phyloP scores from a whole-genome alignment of 2,888 invertebrate genomes.

The Odontothrips loti region DNA sequence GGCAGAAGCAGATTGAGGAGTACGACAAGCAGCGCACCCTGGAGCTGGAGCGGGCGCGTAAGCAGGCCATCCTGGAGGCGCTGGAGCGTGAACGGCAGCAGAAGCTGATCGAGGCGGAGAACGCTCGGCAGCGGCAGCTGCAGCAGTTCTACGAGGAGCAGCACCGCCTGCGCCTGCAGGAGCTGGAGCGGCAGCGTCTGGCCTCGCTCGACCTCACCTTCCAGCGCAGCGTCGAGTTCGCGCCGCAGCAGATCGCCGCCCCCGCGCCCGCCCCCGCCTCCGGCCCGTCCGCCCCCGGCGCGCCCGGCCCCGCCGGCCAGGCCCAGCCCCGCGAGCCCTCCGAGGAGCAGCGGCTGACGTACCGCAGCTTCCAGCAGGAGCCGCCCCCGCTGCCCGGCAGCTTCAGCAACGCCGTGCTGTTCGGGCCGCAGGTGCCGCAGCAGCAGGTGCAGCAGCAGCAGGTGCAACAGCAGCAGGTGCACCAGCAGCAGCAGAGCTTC shows the following conservation, averaged over 20 bases:
- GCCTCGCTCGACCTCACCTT: conserved; percentile 13
- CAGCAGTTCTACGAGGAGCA: conserved; percentile 25
- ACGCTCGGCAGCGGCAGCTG: conserved; percentile 11
- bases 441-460: not conserved
- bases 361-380: conserved; percentile 19
- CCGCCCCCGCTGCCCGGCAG: not conserved
- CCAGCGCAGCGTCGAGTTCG: conserved; percentile 21
- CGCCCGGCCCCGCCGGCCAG: not conserved
- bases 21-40: conserved; percentile 13
- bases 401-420: not conserved
- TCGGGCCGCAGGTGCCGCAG: not conserved
- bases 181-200: conserved; percentile 11
- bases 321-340: not conserved
- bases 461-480: not conserved
- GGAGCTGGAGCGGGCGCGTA: conserved; percentile 16
- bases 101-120: conserved; percentile 21
- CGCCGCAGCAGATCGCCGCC: conserved; percentile 5
- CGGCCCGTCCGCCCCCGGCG: not conserved
- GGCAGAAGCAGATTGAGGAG: conserved; percentile 19
- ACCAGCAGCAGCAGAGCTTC: not conserved
- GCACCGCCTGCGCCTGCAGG: conserved; percentile 21
- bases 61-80: conserved; percentile 21
- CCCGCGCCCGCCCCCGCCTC: not conserved
- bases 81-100: conserved; percentile 16
- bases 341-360: conserved; percentile 14